These are phyloP conservation scores for Chunga burmeisteri DNA, from an alignment of 2,113 vertebrate genomes.

Conservation along the genomic window DNA sequence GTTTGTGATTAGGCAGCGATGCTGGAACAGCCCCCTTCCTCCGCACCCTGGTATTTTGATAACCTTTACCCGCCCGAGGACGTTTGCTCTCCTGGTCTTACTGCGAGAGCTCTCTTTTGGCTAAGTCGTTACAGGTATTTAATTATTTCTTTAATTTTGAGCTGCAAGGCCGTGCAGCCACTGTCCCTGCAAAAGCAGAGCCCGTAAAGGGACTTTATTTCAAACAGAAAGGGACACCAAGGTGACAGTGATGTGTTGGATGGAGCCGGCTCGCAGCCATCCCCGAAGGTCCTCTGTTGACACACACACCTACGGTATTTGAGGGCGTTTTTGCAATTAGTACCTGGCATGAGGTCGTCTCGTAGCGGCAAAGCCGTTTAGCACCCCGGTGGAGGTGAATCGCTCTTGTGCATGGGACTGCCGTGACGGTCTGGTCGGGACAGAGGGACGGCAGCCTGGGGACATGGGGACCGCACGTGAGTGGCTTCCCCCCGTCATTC, in stretches of 20 bases:
- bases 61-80: slow-evolving; percentile 40
- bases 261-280: neutral
- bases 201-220: neutral
- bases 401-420: fast-evolving
- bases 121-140: neutral
- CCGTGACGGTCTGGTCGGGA: neutral
- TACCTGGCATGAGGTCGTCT: neutral
- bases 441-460: neutral
- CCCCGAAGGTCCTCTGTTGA: neutral
- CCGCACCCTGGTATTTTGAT: slow-evolving; percentile 42
- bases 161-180: fast-evolving
- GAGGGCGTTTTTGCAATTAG: neutral
- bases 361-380: neutral
- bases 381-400: fast-evolving
- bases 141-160: neutral
- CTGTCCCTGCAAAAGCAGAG: neutral
- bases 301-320: fast-evolving
- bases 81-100: neutral
- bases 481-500: neutral
- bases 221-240: neutral
- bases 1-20: neutral
- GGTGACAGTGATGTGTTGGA: fast-evolving
- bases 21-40: neutral
- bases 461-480: neutral
- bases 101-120: neutral